Conservation (phyloP, 2,888 invertebrate species). For the Nomada fabriciana region DNA sequence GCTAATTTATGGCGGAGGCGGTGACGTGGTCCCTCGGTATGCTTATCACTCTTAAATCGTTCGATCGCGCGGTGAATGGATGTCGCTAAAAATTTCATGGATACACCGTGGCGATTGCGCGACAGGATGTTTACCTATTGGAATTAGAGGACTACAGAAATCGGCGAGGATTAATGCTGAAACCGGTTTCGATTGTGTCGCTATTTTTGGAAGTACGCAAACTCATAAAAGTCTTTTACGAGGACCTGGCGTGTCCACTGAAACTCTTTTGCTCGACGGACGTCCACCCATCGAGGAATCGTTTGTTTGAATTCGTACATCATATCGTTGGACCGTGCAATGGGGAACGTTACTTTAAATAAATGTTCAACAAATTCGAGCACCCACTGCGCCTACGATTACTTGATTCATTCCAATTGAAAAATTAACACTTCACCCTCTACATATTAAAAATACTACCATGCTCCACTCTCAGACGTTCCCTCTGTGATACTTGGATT, state of each 20-base stretch:
- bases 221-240: constrained; percentile 70
- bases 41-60: not conserved
- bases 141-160: constrained; percentile 63
- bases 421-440: too few species aligned
- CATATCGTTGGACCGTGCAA: too few species aligned
- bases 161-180: constrained; percentile 62
- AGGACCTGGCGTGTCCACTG: constrained; percentile 50
- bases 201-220: constrained; percentile 73
- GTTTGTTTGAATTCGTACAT: not conserved
- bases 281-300: constrained; percentile 27
- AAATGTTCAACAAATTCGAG: too few species aligned
- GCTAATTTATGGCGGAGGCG: not conserved
- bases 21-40: not conserved
- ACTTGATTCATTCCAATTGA: too few species aligned
- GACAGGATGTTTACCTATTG: constrained; percentile 57
- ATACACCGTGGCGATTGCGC: constrained; percentile 6
- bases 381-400: too few species aligned
- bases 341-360: too few species aligned
- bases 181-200: constrained; percentile 74
- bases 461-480: too few species aligned
- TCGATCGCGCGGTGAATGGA: not conserved
- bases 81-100: too few species aligned
- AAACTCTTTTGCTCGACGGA: not conserved
- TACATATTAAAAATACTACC: too few species aligned
- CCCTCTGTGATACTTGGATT: too few species aligned